Conservation (phyloP, 2,797 vertebrate genomes). For the Graptemys geographica region DNA sequence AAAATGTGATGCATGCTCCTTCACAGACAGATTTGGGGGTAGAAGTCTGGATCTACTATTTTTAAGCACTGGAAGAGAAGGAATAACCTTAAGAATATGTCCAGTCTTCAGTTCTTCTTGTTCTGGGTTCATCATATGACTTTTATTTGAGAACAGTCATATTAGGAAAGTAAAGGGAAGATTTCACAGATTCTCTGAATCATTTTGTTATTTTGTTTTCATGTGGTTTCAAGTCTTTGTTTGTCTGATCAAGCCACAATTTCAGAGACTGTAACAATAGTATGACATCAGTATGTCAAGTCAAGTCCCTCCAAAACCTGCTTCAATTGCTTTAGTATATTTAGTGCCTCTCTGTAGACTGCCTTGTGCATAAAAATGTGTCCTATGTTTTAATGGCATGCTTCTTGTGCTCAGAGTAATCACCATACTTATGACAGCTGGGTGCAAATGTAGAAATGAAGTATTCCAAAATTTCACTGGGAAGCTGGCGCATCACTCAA, state of each 20-base stretch:
- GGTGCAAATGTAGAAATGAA: slow-evolving; percentile 14
- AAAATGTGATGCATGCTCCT: not conserved
- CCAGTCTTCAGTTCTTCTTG: not conserved
- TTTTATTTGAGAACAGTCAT: not conserved
- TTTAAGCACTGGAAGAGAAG: not conserved
- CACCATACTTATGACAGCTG: slow-evolving; percentile 25
- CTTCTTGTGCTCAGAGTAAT: too few relatives aligned
- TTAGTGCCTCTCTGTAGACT: slow-evolving; percentile 31
- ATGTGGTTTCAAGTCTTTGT: slow-evolving; percentile 29
- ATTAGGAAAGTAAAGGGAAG: not conserved
- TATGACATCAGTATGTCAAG: slow-evolving; percentile 37
- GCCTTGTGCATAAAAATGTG: not conserved
- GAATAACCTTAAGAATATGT: accelerated
- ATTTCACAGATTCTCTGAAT: not conserved
- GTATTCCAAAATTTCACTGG: not conserved
- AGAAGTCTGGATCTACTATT: slow-evolving; percentile 8
- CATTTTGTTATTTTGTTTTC: not conserved
- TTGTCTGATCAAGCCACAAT: not conserved
- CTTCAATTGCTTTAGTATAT: slow-evolving; percentile 60
- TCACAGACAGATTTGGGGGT: not conserved
- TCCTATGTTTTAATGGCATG: too few relatives aligned
- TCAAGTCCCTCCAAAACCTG: not conserved
- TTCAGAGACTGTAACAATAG: slow-evolving; percentile 30
- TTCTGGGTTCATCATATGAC: not conserved
- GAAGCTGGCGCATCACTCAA: not conserved